Percentiles rank a stretch among this genome's conserved stretches.
These are phyloP conservation scores for Odontamblyopus lacepedii DNA, from an alignment of 2,797 vertebrate species.

Conservation along the genomic window DNA sequence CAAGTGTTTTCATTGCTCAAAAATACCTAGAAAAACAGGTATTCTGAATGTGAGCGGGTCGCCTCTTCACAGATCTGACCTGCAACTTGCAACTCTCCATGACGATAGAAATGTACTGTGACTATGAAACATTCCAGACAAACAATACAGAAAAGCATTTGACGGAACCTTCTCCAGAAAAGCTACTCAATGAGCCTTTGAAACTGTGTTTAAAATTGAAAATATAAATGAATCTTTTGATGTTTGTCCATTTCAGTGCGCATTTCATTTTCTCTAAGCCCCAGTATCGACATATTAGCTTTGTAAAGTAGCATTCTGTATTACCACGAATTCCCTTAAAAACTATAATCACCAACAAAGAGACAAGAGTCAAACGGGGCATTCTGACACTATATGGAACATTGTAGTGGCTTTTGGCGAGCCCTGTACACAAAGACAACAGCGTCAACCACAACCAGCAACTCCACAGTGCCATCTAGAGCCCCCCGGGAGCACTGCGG, in stretches of 20 bases:
- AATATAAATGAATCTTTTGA: background rate
- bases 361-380: conserved; percentile 65
- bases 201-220: background rate
- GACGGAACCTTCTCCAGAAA: too few species aligned
- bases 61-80: too few species aligned
- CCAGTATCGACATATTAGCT: conserved; percentile 44
- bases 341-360: conserved; percentile 44
- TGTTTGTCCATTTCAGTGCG: conserved; percentile 5
- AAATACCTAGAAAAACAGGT: too few species aligned
- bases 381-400: conserved; percentile 64
- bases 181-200: too few species aligned
- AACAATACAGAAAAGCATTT: too few species aligned
- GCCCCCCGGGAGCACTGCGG: conserved; percentile 33
- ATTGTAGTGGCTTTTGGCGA: conserved; percentile 43
- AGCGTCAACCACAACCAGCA: conserved; percentile 35
- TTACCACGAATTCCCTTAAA: conserved; percentile 61
- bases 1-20: too few species aligned
- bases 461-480: conserved; percentile 83
- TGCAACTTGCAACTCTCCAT: too few species aligned
- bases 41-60: too few species aligned
- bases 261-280: too few species aligned
- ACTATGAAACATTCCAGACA: too few species aligned
- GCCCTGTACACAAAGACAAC: conserved; percentile 24
- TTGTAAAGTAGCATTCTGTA: conserved; percentile 61
- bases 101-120: too few species aligned